Percentiles rank a stretch among this genome's conserved stretches.
These are phyloP conservation scores for Sardinella longiceps DNA, from an alignment of 2,797 vertebrate species.

Conservation along the genomic window DNA sequence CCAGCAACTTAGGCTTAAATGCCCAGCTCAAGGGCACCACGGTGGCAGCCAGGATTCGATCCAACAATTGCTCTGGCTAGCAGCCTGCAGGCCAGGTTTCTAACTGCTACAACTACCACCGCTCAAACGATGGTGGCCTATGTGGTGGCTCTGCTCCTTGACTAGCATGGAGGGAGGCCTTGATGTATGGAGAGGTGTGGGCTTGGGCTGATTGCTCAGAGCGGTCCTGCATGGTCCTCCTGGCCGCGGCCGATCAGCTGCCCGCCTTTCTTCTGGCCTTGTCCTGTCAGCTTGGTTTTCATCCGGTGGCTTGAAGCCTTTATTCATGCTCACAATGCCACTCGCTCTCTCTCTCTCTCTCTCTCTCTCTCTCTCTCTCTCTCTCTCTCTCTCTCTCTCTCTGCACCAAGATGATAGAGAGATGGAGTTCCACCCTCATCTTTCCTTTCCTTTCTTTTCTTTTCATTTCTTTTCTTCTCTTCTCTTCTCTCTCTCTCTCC, in stretches of 20 bases:
- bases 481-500: neutral
- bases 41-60: too few relatives aligned
- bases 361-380: neutral
- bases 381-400: neutral
- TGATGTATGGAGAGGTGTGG: neutral
- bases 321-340: constrained; percentile 1
- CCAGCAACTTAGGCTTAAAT: too few relatives aligned
- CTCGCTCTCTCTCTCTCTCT: neutral
- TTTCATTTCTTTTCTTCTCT: neutral
- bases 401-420: neutral
- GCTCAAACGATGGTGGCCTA: too few relatives aligned
- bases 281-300: constrained; percentile 18
- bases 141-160: neutral
- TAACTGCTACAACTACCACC: too few relatives aligned
- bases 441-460: neutral
- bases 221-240: neutral
- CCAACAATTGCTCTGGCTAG: too few relatives aligned
- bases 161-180: too few relatives aligned
- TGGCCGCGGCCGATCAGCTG: neutral
- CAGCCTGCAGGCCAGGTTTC: too few relatives aligned
- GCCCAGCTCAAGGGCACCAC: too few relatives aligned
- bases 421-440: neutral
- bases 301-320: constrained; percentile 4
- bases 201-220: neutral
- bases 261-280: neutral